Percentiles rank a stretch among this genome's conserved stretches.
These are phyloP conservation scores for Neuroscelio doddi DNA, from an alignment of 2,888 invertebrate species.

Conservation along the genomic window DNA sequence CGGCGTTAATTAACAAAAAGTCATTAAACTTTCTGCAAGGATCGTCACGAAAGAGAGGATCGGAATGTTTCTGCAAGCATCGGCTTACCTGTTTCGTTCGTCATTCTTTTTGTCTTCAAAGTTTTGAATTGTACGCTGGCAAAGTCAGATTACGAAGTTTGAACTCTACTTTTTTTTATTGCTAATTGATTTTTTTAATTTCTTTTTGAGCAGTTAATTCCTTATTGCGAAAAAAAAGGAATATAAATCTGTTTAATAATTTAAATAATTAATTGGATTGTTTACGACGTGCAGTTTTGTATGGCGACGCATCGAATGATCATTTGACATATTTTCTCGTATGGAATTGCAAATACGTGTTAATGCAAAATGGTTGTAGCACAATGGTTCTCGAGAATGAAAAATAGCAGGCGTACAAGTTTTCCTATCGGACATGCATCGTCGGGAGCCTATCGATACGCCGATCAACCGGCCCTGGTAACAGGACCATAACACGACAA, in stretches of 20 bases:
- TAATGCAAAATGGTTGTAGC: slow-evolving; percentile 13
- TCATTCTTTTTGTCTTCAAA: not conserved
- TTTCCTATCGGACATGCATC: slow-evolving; percentile 23
- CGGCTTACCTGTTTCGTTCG: slow-evolving; percentile 30
- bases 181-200: slow-evolving; percentile 3
- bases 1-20: slow-evolving; percentile 71
- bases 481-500: slow-evolving; percentile 58
- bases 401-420: slow-evolving; percentile 21
- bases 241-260: too few species aligned
- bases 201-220: too few species aligned
- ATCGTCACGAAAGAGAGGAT: slow-evolving; percentile 59
- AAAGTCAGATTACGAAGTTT: too few species aligned
- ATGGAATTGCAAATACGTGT: slow-evolving; percentile 4
- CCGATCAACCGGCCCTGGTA: slow-evolving; percentile 42
- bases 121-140: too few species aligned
- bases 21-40: slow-evolving; percentile 70
- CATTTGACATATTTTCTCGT: slow-evolving; percentile 22
- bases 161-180: not conserved
- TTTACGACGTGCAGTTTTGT: too few species aligned
- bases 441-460: slow-evolving; percentile 37
- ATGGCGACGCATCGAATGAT: too few species aligned
- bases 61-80: slow-evolving; percentile 53
- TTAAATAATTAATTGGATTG: too few species aligned
- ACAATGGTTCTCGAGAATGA: slow-evolving; percentile 16
- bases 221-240: too few species aligned